A percentile compares a stretch with the other conserved stretches of the same genome.
Evolutionary conservation across 2,113 vertebrate genomes (phyloP).

Genomic region (Noctilio leporinus): DNA sequence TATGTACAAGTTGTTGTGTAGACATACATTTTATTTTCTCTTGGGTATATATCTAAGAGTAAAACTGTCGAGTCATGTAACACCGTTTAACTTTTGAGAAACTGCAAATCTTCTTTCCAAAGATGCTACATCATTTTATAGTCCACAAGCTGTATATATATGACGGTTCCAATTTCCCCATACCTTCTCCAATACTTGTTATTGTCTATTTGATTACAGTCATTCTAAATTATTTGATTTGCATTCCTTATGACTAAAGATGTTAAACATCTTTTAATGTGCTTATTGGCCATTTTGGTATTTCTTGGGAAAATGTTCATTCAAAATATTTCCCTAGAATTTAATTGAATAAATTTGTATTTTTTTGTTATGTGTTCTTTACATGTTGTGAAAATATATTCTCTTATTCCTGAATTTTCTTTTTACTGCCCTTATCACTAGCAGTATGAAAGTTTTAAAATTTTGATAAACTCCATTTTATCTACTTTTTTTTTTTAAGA

Average conservation of each 20-base stretch:
- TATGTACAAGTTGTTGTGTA: not conserved
- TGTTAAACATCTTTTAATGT: not conserved
- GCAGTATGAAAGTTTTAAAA: not conserved
- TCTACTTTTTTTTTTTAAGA: not conserved
- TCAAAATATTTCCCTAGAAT: not conserved
- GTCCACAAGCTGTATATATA: not conserved
- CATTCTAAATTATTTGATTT: not conserved
- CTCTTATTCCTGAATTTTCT: not conserved
- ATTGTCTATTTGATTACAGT: not conserved
- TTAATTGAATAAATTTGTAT: not conserved
- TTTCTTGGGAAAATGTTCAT: not conserved
- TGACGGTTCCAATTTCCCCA: not conserved
- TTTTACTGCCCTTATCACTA: not conserved
- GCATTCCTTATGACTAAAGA: not conserved
- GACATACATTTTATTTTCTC: not conserved
- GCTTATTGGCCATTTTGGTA: not conserved
- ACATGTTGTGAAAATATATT: not conserved
- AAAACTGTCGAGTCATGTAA: not conserved
- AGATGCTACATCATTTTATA: not conserved
- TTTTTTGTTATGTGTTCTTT: not conserved
- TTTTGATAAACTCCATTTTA: not conserved
- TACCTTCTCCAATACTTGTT: not conserved
- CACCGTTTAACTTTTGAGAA: not conserved
- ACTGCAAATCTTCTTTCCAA: not conserved
- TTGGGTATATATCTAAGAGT: not conserved